phyloP scores from a whole-genome alignment of 2,113 vertebrate genomes.

The Nicator chloris region DNA sequence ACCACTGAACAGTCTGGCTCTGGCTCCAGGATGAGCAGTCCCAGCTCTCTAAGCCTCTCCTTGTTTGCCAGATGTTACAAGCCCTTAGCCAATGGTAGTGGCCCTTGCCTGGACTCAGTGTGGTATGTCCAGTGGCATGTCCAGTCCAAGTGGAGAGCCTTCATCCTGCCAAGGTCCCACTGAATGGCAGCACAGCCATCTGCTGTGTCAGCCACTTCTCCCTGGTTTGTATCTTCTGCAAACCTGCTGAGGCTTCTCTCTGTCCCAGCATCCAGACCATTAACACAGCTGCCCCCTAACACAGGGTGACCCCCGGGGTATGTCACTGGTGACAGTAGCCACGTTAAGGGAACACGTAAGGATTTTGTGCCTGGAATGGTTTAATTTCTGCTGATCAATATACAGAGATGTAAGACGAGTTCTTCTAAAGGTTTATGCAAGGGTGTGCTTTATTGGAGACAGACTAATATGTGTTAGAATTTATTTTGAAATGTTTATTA shows the following conservation, averaged over 20 bases:
- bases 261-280: not conserved
- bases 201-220: not conserved
- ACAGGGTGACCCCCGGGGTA: not conserved
- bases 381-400: not conserved
- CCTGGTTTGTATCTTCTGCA: not conserved
- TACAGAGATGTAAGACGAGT: not conserved
- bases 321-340: not conserved
- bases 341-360: not conserved
- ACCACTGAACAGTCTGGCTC: not conserved
- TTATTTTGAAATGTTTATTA: not conserved
- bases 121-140: not conserved
- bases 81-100: not conserved
- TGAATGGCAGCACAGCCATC: not conserved
- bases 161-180: not conserved
- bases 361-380: not conserved
- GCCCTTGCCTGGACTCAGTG: not conserved
- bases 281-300: not conserved
- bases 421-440: not conserved
- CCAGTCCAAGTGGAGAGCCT: not conserved
- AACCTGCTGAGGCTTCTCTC: not conserved
- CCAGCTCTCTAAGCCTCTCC: not conserved
- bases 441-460: not conserved
- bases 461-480: not conserved
- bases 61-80: not conserved
- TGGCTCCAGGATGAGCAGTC: not conserved